A percentile compares a stretch with the other conserved stretches of the same genome.
Conservation (phyloP, 53 echinoderm and acorn worm genomes). For the Holothuria scabra region DNA sequence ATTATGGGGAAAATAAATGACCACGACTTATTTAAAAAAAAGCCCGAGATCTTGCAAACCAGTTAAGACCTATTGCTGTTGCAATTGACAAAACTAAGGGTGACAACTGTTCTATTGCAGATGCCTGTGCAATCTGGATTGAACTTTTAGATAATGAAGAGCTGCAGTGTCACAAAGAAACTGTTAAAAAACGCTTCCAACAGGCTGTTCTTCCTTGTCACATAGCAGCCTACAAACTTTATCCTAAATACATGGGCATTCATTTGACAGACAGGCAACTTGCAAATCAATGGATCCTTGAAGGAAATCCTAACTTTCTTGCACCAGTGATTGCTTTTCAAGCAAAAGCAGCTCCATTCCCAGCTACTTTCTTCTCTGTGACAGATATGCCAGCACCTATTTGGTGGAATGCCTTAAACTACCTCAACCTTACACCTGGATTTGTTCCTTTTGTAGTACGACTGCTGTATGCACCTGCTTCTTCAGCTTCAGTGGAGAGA, state of each 20-base stretch:
- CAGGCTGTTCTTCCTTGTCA: slow-evolving; percentile 45
- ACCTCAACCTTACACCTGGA: not conserved
- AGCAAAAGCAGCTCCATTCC: slow-evolving; percentile 2
- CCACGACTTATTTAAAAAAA: slow-evolving; percentile 17
- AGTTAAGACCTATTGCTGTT: slow-evolving; percentile 27
- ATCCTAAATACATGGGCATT: slow-evolving; percentile 34
- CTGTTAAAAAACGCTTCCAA: slow-evolving; percentile 22
- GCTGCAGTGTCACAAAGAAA: slow-evolving; percentile 8
- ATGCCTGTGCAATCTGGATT: slow-evolving; percentile 50
- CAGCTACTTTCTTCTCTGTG: not conserved
- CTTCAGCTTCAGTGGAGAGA: slow-evolving; percentile 45
- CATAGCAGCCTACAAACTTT: slow-evolving; percentile 33
- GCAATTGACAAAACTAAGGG: slow-evolving; percentile 28
- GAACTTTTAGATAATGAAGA: slow-evolving; percentile 8
- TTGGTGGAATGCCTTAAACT: slow-evolving; percentile 19
- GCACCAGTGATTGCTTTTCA: not conserved
- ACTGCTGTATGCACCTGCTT: not conserved
- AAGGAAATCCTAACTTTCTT: not conserved
- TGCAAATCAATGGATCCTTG: slow-evolving; percentile 8
- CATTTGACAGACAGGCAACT: slow-evolving; percentile 15
- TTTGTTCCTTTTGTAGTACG: not conserved
- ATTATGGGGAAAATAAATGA: slow-evolving; percentile 26
- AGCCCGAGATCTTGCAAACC: not conserved
- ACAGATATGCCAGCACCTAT: not conserved
- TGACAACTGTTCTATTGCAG: slow-evolving; percentile 31